These are phyloP conservation scores for Lysiphlebus fabarum DNA, from an alignment of 1,140 invertebrate species.

Conservation along the genomic window DNA sequence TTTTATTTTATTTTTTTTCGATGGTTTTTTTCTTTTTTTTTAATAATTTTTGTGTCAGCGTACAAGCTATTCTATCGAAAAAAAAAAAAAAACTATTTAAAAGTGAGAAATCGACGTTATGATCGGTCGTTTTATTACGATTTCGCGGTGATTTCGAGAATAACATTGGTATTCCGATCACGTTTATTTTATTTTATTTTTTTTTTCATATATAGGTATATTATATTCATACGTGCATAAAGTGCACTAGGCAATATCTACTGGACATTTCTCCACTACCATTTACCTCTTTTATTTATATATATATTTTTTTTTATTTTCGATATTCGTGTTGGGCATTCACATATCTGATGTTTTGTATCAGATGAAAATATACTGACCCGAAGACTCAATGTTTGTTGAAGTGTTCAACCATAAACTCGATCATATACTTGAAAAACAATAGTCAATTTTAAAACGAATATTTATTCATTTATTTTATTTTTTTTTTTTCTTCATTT, in stretches of 20 bases:
- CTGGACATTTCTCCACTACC: conserved; percentile 16
- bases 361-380: too few relatives aligned
- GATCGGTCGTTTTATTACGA: conserved; percentile 15
- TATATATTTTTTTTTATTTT: neutral
- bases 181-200: conserved; percentile 1
- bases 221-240: conserved; percentile 22
- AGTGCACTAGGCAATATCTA: conserved; percentile 1
- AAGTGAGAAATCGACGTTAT: conserved; percentile 12
- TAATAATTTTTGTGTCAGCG: neutral
- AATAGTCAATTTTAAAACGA: too few relatives aligned
- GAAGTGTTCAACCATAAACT: too few relatives aligned
- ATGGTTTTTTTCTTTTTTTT: neutral
- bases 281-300: conserved; percentile 2
- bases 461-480: too few relatives aligned
- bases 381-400: too few relatives aligned
- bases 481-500: too few relatives aligned
- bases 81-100: neutral
- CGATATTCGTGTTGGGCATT: too few relatives aligned
- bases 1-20: neutral
- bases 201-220: too few relatives aligned
- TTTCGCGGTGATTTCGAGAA: conserved; percentile 14
- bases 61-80: neutral
- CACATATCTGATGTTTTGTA: too few relatives aligned
- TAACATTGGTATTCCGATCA: conserved; percentile 12
- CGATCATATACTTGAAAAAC: too few relatives aligned